phyloP scores from a whole-genome alignment of 1,140 invertebrate genomes.

The Drosophila varians region DNA sequence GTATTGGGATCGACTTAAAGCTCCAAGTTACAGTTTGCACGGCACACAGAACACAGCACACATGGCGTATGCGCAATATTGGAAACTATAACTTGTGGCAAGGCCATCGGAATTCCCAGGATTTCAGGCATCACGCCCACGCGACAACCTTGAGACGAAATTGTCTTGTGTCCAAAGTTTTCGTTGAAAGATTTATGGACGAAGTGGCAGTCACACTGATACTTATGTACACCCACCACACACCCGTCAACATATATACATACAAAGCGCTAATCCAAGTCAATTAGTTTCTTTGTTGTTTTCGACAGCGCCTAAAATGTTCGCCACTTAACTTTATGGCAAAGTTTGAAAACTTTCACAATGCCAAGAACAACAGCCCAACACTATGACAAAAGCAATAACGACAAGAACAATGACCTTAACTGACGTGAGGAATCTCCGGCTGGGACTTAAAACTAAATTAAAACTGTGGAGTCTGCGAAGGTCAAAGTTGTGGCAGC shows the following conservation, averaged over 20 bases:
- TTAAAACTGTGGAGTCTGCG: slow-evolving; percentile 39
- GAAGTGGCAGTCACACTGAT: slow-evolving; percentile 30
- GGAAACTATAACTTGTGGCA: slow-evolving; percentile 17
- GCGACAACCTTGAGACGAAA: slow-evolving; percentile 61
- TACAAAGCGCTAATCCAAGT: slow-evolving; percentile 71
- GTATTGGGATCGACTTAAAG: slow-evolving; percentile 39
- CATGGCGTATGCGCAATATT: slow-evolving; percentile 44
- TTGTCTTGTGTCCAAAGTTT: slow-evolving; percentile 41
- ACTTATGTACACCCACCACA: background rate
- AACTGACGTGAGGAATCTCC: slow-evolving; percentile 18
- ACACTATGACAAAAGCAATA: slow-evolving; percentile 31
- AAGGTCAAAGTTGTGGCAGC: slow-evolving; percentile 54
- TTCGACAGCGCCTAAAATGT: slow-evolving; percentile 60
- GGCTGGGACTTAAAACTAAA: slow-evolving; percentile 51
- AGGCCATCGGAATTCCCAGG: slow-evolving; percentile 6
- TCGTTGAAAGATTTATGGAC: slow-evolving; percentile 63
- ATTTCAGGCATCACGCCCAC: slow-evolving; percentile 11
- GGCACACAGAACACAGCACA: background rate
- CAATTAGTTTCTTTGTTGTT: slow-evolving; percentile 80
- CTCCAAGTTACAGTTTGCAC: background rate
- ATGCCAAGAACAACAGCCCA: slow-evolving; percentile 16
- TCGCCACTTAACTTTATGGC: slow-evolving; percentile 70
- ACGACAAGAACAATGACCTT: slow-evolving; percentile 46
- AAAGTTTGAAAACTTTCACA: slow-evolving; percentile 69
- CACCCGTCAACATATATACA: background rate